Conservation (phyloP, 2,888 invertebrate genomes). For the Callyntrura guangdongensis region DNA sequence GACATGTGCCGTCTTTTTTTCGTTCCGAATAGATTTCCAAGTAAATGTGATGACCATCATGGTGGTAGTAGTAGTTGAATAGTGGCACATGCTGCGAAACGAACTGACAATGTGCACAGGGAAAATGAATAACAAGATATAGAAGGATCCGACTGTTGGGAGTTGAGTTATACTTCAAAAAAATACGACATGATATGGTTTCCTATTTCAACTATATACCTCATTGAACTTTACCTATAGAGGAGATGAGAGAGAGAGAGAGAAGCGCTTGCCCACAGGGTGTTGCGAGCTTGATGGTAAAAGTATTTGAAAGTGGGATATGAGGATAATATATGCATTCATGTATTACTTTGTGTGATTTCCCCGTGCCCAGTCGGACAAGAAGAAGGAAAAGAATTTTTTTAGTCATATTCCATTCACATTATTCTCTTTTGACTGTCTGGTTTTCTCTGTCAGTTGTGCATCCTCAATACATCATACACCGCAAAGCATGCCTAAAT, state of each 20-base stretch:
- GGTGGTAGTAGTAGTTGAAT: background rate
- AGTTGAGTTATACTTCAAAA: background rate
- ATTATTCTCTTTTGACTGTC: background rate
- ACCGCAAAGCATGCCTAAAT: constrained; percentile 72
- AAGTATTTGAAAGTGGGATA: constrained; percentile 21
- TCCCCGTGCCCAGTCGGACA: constrained; percentile 52
- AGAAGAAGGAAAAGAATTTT: constrained; percentile 38
- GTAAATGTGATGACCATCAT: constrained; percentile 68
- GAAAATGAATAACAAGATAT: constrained; percentile 32
- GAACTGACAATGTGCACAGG: constrained; percentile 12
- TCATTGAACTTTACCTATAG: constrained; percentile 43
- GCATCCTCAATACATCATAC: constrained; percentile 33
- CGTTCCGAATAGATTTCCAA: constrained; percentile 79
- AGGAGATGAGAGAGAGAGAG: constrained; percentile 2
- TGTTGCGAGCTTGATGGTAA: background rate
- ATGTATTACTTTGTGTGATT: constrained; percentile 24
- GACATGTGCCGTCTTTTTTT: constrained; percentile 81
- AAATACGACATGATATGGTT: constrained; percentile 59
- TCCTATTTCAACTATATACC: constrained; percentile 20
- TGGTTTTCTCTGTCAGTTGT: constrained; percentile 9
- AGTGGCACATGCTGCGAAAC: constrained; percentile 5
- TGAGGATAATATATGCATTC: constrained; percentile 7
- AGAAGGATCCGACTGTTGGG: constrained; percentile 16
- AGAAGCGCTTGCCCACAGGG: constrained; percentile 67
- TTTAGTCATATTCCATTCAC: background rate